Evolutionary conservation across 2,113 vertebrate species (phyloP).

Genomic region (Anser cygnoides): DNA sequence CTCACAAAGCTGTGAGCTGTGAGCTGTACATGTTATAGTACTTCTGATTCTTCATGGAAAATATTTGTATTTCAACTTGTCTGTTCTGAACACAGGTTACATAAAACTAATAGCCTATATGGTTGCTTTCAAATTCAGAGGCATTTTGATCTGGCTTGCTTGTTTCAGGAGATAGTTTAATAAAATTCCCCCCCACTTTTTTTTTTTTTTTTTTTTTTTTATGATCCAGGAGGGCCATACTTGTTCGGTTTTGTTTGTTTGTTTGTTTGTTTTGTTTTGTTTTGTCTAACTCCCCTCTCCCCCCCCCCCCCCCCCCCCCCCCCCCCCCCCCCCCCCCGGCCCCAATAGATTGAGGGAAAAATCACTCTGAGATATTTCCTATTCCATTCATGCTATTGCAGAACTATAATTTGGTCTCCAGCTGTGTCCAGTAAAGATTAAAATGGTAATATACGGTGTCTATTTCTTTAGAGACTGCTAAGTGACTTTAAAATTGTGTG

Average conservation of each 20-base stretch:
- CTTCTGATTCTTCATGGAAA: not conserved
- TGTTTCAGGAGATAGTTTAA: not conserved
- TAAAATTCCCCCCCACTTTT: not conserved
- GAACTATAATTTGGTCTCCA: conserved; percentile 20
- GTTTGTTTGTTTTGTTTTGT: no score
- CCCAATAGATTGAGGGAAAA: not conserved
- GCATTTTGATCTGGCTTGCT: not conserved
- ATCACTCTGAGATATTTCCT: not conserved
- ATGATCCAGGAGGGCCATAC: rapidly evolving
- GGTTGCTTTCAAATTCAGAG: not conserved
- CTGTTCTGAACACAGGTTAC: not conserved
- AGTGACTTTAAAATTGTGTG: conserved; percentile 18
- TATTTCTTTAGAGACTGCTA: not conserved
- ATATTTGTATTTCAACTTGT: not conserved
- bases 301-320: no score
- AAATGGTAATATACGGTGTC: not conserved
- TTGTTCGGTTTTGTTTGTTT: not conserved
- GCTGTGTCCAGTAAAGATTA: conserved; percentile 4
- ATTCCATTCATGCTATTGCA: not conserved
- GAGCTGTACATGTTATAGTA: not conserved
- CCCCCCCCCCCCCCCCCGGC: no score
- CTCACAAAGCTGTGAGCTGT: not conserved
- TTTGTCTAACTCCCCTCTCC: no score
- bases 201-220: not conserved
- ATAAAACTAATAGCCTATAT: not conserved